phyloP scores from a whole-genome alignment of 2,797 vertebrate species.

The Typhlichthys subterraneus region DNA sequence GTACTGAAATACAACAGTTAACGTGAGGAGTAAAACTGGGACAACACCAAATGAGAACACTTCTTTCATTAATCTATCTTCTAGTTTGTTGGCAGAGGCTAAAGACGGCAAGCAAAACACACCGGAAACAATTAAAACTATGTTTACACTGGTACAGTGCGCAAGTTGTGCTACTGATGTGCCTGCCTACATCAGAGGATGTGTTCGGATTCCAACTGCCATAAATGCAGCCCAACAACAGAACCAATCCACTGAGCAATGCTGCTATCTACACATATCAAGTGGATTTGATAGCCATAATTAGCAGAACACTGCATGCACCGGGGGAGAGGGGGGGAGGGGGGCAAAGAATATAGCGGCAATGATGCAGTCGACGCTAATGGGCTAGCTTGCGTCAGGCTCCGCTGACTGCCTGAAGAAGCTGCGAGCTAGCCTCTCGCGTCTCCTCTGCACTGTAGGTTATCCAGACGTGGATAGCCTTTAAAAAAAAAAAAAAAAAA shows the following conservation, averaged over 20 bases:
- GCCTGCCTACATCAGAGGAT: not conserved
- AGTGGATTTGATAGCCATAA: slow-evolving; percentile 32
- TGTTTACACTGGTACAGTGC: not conserved
- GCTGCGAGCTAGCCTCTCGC: slow-evolving; percentile 4
- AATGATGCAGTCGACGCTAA: slow-evolving; percentile 60
- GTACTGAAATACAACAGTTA: slow-evolving; percentile 13
- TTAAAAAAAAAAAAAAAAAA: slow-evolving; percentile 46
- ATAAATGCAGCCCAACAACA: too few species aligned
- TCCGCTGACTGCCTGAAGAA: slow-evolving; percentile 22
- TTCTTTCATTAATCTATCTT: not conserved
- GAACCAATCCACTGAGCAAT: not conserved
- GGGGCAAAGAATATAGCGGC: not conserved
- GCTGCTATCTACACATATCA: slow-evolving; percentile 6
- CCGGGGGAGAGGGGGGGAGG: slow-evolving; percentile 41
- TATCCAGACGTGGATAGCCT: slow-evolving; percentile 64
- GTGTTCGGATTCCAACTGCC: too few species aligned
- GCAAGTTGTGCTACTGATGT: not conserved
- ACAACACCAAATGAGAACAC: not conserved
- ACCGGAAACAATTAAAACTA: not conserved
- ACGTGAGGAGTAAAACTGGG: not conserved
- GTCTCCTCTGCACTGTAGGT: slow-evolving; percentile 38
- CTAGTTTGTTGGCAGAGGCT: not conserved
- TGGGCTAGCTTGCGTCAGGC: slow-evolving; percentile 35
- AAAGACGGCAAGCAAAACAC: not conserved
- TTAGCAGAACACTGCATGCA: slow-evolving; percentile 25